phyloP scores from a whole-genome alignment of 2,113 vertebrate genomes.

The Seriola quinqueradiata region DNA sequence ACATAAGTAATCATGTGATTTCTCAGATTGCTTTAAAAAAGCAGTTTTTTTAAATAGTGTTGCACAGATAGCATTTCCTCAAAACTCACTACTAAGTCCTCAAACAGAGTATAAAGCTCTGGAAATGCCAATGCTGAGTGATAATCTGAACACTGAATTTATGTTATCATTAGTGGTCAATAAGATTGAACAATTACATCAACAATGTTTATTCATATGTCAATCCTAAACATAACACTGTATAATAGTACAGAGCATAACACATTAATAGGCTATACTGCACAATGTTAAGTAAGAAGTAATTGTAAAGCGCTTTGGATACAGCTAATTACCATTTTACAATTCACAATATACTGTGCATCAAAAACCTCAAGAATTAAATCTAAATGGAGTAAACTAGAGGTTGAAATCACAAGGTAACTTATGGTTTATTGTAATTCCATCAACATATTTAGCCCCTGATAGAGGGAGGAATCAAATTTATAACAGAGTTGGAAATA shows the following conservation, averaged over 20 bases:
- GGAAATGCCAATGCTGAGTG: background rate
- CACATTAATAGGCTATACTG: background rate
- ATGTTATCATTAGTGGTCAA: background rate
- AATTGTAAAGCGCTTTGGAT: background rate
- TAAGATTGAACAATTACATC: background rate
- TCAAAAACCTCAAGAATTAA: slow-evolving; percentile 2
- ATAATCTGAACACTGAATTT: background rate
- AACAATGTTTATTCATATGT: background rate
- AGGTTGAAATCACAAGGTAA: background rate
- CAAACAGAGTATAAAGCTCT: background rate
- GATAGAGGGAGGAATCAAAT: background rate
- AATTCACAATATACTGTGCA: background rate
- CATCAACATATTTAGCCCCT: background rate
- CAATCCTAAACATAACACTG: background rate
- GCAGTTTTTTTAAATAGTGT: background rate
- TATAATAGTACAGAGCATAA: background rate
- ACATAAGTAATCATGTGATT: background rate
- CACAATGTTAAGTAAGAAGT: background rate
- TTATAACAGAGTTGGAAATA: background rate
- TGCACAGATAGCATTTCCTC: background rate
- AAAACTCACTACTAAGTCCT: background rate
- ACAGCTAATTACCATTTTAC: background rate
- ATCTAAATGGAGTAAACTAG: background rate
- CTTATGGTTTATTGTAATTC: background rate
- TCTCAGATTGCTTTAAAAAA: background rate